Conservation (phyloP, 2,113 vertebrate species). For the Manacus vitellinus region DNA sequence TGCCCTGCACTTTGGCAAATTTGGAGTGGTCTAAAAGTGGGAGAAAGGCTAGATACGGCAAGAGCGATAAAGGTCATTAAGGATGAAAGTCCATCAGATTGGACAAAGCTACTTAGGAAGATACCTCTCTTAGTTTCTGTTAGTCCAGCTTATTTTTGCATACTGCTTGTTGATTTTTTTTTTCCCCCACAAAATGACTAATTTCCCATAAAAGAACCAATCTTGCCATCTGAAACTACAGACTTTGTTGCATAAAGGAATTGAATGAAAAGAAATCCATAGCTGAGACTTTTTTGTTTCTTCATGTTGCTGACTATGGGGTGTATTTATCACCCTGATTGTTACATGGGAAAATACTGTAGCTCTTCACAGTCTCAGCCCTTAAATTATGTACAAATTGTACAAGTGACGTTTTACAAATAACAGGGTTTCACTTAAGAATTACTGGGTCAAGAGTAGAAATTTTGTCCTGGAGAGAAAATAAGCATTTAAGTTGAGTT, state of each 20-base stretch:
- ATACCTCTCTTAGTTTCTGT: neutral
- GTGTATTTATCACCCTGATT: neutral
- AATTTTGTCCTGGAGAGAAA: neutral
- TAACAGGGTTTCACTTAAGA: neutral
- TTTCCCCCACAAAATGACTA: neutral
- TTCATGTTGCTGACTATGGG: fast-evolving
- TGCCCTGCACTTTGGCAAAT: neutral
- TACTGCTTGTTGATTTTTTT: neutral
- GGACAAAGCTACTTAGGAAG: neutral
- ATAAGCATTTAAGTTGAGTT: neutral
- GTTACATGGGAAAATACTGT: neutral
- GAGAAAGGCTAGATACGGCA: neutral
- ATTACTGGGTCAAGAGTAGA: neutral
- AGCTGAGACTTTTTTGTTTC: neutral
- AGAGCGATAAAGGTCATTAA: neutral
- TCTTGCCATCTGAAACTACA: neutral
- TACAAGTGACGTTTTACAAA: fast-evolving
- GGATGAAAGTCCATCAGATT: neutral
- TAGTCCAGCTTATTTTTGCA: neutral
- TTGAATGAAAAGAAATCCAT: neutral
- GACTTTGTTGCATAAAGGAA: neutral
- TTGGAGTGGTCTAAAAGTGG: neutral
- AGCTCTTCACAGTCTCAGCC: neutral
- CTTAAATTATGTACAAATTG: neutral
- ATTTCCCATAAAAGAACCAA: neutral